Conservation (phyloP, 2,888 invertebrate species). For the Charanyca ferruginea region DNA sequence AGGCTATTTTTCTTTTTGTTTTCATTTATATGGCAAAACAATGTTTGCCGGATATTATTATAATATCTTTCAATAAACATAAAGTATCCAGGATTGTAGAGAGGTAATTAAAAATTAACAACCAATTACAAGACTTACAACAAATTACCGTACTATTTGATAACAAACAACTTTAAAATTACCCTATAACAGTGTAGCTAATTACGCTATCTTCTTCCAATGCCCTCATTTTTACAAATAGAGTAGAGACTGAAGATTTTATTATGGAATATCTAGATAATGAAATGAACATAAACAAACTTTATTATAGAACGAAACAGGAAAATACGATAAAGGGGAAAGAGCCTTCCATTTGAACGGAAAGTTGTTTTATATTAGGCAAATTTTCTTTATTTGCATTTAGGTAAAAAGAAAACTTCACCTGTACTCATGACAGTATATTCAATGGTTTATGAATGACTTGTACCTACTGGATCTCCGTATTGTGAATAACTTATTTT, state of each 20-base stretch:
- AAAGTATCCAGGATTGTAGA: neutral
- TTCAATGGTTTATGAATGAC: conserved; percentile 65
- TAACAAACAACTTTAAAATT: conserved; percentile 21
- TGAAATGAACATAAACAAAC: conserved; percentile 75
- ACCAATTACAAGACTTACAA: neutral
- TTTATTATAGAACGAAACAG: conserved; percentile 73
- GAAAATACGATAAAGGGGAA: conserved; percentile 76
- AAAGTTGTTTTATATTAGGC: conserved; percentile 77
- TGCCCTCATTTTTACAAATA: conserved; percentile 40
- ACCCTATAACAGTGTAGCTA: conserved; percentile 16
- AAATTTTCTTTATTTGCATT: conserved; percentile 79
- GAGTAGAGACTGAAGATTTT: conserved; percentile 58
- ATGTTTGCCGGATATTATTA: too few species aligned
- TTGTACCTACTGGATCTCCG: conserved; percentile 30
- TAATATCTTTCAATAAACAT: too few species aligned
- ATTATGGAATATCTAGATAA: conserved; percentile 67
- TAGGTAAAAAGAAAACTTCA: conserved; percentile 74
- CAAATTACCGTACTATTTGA: neutral
- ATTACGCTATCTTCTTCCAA: conserved; percentile 33
- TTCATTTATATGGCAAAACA: too few species aligned
- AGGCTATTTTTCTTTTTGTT: too few species aligned
- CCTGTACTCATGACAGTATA: conserved; percentile 68
- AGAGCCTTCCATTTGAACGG: conserved; percentile 75
- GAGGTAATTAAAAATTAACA: neutral
- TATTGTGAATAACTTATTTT: conserved; percentile 7